Percentiles rank a stretch among this genome's conserved stretches.
Evolutionary conservation across 2,797 vertebrate species (phyloP).

Genomic region (Alauda arvensis): DNA sequence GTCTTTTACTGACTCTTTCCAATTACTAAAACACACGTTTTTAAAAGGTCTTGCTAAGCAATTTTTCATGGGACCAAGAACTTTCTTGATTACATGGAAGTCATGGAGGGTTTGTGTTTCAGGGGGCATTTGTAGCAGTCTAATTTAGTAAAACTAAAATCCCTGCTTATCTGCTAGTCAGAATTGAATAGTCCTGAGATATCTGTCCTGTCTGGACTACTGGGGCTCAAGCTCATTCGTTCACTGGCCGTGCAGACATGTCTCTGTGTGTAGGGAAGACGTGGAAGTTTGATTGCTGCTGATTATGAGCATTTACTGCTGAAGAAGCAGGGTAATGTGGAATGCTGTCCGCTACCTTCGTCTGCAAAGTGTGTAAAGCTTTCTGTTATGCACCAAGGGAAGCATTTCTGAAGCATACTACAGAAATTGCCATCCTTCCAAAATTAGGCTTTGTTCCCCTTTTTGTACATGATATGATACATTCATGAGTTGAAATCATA

Average conservation of each 20-base stretch:
- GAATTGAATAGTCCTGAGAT: not conserved
- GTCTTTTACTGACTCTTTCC: not conserved
- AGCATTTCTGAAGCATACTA: not conserved
- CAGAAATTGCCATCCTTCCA: not conserved
- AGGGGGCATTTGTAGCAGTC: not conserved
- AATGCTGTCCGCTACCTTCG: not conserved
- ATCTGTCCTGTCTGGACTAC: not conserved
- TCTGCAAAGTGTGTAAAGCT: not conserved
- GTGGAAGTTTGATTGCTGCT: not conserved
- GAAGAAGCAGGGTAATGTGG: not conserved
- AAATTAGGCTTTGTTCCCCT: not conserved
- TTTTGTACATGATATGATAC: not conserved
- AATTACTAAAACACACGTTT: accelerated
- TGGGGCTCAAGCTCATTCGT: not conserved
- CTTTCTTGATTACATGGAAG: not conserved
- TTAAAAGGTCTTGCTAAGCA: not conserved
- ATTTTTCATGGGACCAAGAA: not conserved
- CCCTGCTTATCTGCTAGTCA: not conserved
- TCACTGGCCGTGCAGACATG: not conserved
- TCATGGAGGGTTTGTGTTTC: not conserved
- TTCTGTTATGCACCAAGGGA: not conserved
- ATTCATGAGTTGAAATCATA: not conserved
- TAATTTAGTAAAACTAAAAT: not conserved
- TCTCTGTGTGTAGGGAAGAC: not conserved
- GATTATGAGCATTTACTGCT: not conserved